Evolutionary conservation across 2,888 invertebrate species (phyloP).

Genomic region (Dolichomitus sp.): DNA sequence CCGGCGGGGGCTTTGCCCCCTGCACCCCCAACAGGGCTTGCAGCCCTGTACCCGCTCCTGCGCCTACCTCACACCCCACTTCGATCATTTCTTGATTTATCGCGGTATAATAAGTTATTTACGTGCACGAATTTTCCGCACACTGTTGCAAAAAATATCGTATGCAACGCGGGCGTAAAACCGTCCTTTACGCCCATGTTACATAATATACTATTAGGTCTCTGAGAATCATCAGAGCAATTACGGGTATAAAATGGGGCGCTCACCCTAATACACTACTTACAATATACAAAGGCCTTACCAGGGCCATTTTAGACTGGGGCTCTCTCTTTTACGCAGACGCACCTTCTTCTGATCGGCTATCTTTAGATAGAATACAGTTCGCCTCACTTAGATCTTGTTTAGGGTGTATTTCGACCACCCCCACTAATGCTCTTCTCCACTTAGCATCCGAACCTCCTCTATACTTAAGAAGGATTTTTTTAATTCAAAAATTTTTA

Average conservation of each 20-base stretch:
- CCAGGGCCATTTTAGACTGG: constrained; percentile 37
- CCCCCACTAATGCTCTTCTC: constrained; percentile 2
- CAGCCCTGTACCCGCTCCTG: too few species aligned
- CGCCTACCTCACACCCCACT: too few species aligned
- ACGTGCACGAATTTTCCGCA: too few species aligned
- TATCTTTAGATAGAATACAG: too few species aligned
- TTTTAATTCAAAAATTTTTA: neutral
- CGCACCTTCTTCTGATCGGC: neutral
- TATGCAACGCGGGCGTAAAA: too few species aligned
- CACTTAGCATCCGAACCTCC: constrained; percentile 7
- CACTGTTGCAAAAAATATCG: too few species aligned
- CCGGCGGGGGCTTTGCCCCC: too few species aligned
- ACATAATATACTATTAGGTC: too few species aligned
- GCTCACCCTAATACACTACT: neutral
- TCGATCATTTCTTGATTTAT: too few species aligned
- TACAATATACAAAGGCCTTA: constrained; percentile 12
- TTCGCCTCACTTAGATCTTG: neutral
- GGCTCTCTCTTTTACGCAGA: constrained; percentile 29
- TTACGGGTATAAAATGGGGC: constrained; percentile 6
- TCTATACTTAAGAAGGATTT: neutral
- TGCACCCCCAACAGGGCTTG: too few species aligned
- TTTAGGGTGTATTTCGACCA: constrained; percentile 6
- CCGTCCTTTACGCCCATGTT: too few species aligned
- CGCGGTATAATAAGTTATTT: too few species aligned
- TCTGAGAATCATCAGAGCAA: constrained; percentile 14